phyloP scores from a whole-genome alignment of 1,140 invertebrate genomes.

The Neotoxoptera formosana region DNA sequence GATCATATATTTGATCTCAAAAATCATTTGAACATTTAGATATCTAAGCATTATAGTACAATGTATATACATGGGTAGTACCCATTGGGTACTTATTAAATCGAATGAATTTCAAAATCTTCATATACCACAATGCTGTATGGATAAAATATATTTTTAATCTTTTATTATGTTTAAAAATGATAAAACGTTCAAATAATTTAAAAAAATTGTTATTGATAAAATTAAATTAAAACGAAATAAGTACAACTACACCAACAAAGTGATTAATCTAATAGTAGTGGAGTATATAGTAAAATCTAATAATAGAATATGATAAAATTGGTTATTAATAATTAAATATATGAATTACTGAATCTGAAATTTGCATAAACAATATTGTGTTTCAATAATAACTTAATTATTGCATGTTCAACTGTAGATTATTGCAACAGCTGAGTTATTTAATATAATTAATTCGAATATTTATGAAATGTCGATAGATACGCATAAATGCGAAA shows the following conservation, averaged over 20 bases:
- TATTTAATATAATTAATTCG: neutral
- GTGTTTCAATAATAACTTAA: neutral
- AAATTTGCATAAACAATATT: conserved; percentile 12
- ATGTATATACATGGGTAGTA: no score
- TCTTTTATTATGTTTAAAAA: neutral
- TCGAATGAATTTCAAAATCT: neutral
- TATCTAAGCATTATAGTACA: neutral
- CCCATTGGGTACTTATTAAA: neutral
- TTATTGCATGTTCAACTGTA: neutral
- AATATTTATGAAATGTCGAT: neutral
- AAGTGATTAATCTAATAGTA: neutral
- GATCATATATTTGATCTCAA: neutral
- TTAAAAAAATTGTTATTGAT: neutral
- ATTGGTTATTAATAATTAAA: neutral
- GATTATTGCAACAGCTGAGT: neutral
- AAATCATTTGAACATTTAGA: neutral
- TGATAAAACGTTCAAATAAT: neutral
- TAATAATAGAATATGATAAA: neutral
- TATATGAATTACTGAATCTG: neutral
- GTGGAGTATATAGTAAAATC: neutral
- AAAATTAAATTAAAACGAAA: neutral
- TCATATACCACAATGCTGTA: neutral
- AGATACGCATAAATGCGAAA: neutral
- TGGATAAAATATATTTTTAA: neutral
- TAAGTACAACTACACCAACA: neutral